These are phyloP conservation scores for Rhabdornis inornatus DNA, from an alignment of 2,113 vertebrate genomes.

Conservation along the genomic window DNA sequence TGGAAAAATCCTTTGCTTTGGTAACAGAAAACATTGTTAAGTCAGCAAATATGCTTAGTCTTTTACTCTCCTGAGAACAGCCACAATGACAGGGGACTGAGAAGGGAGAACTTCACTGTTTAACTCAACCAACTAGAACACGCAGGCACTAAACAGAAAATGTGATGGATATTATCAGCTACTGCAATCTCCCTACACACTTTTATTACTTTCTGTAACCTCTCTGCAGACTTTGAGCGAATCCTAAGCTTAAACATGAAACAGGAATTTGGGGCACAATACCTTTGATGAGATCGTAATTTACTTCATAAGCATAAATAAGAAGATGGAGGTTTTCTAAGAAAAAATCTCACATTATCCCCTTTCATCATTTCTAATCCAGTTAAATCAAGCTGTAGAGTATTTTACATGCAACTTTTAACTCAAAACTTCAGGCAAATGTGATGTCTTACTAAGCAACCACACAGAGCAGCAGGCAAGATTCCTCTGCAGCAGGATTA, in stretches of 20 bases:
- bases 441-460: background rate
- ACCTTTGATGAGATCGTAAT: background rate
- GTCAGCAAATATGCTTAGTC: background rate
- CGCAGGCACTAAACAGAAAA: background rate
- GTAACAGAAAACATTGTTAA: background rate
- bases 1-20: background rate
- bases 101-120: background rate
- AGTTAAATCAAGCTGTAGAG: background rate
- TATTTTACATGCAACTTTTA: background rate
- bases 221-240: background rate
- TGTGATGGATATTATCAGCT: background rate
- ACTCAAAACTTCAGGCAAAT: background rate
- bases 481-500: background rate
- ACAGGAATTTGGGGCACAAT: background rate
- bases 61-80: background rate
- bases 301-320: background rate
- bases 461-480: background rate
- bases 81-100: background rate
- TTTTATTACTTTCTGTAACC: background rate
- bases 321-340: background rate
- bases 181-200: background rate
- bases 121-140: background rate
- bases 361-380: background rate
- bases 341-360: background rate
- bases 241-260: background rate